Conservation (phyloP, 1,140 invertebrate species). For the Tetragnatha versicolor region DNA sequence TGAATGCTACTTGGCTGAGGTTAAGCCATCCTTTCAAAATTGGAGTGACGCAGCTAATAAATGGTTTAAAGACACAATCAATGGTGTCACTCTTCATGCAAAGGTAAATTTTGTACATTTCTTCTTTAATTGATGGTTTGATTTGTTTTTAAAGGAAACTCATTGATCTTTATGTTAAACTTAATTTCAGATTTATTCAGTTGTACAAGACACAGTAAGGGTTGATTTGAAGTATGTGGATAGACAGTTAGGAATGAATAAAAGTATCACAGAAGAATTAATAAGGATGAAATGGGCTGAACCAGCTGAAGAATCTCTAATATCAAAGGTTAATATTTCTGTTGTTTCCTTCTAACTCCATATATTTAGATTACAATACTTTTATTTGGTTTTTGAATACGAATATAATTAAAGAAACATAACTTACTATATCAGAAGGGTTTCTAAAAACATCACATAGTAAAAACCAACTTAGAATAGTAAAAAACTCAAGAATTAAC, state of each 20-base stretch:
- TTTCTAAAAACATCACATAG: too few relatives aligned
- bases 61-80: conserved; percentile 65
- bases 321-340: conserved; percentile 70
- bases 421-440: too few relatives aligned
- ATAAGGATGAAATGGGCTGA: conserved; percentile 72
- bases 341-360: too few relatives aligned
- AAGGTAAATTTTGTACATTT: not conserved
- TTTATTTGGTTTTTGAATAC: too few relatives aligned
- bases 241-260: conserved; percentile 52
- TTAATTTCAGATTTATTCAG: conserved; percentile 75
- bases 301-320: conserved; percentile 74
- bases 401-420: too few relatives aligned
- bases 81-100: not conserved
- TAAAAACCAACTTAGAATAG: too few relatives aligned
- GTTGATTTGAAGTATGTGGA: too few relatives aligned
- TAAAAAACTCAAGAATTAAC: too few relatives aligned
- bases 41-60: conserved; percentile 71
- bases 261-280: conserved; percentile 61
- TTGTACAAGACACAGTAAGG: conserved; percentile 75
- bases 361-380: too few relatives aligned
- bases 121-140: not conserved
- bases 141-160: not conserved
- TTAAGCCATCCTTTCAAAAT: conserved; percentile 59
- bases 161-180: not conserved
- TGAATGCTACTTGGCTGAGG: conserved; percentile 55